Evolutionary conservation across 2,113 vertebrate species (phyloP).

Genomic region (Camelus dromedarius): DNA sequence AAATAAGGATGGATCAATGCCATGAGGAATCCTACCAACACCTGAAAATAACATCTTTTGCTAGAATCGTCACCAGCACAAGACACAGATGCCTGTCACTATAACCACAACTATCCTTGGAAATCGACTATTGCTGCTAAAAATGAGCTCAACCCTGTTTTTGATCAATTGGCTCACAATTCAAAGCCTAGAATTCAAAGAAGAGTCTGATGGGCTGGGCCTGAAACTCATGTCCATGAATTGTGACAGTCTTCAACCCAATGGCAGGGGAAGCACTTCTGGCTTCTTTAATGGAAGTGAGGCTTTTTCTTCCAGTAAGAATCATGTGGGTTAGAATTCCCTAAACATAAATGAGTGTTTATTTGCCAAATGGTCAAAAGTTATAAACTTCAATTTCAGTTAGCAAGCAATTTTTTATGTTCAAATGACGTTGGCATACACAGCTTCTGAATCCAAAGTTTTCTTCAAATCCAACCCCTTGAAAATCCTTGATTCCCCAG

Average conservation of each 20-base stretch:
- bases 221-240: background rate
- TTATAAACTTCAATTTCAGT: background rate
- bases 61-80: background rate
- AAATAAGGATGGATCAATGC: background rate
- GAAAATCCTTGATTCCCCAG: background rate
- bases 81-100: background rate
- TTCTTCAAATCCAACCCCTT: background rate
- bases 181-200: background rate
- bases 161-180: background rate
- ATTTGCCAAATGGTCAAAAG: background rate
- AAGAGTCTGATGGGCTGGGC: background rate
- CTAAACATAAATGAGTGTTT: background rate
- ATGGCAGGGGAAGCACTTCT: background rate
- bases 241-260: background rate
- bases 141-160: background rate
- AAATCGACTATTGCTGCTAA: background rate
- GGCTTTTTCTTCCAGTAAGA: background rate
- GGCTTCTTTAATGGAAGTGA: background rate
- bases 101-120: background rate
- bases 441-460: background rate
- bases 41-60: background rate
- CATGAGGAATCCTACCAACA: background rate
- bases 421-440: background rate
- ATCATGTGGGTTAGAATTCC: background rate
- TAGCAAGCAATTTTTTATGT: background rate